Base-by-base conservation (phyloP, 2,797 vertebrate species). In the Channallabes apus region DNA sequence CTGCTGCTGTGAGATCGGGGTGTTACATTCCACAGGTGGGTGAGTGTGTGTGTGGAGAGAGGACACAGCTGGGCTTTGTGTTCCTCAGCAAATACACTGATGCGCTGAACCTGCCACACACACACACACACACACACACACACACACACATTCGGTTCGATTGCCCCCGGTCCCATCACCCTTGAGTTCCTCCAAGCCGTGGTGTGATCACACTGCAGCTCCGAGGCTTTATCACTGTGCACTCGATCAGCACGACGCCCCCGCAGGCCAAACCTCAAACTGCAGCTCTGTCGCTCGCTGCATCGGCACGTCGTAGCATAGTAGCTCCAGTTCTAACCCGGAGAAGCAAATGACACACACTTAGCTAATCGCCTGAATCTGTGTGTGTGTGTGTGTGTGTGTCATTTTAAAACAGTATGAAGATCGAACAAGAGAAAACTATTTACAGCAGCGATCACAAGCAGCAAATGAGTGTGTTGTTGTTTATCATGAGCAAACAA, bases 1-100 rank as follows among this genome's bases (percentile, higher is more conserved):
- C 85, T 32, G 91, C 92, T 94, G 93, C 91, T 88, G 89, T 94
- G 87, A 90, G 90, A 94, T 87, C 86, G 88, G 92, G 91, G 95
- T 94, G 95, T 92, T 90, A 95, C 93, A 96, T 96, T 96, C 94
- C 95, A 93, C 95, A 94, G 93, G 90, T 92, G 93, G 93, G 93
- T 93, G 94, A 92, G 90, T 89, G 90, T 91, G 86, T 91, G 86
- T 92, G 89, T 89, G 83, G 80, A 65, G 59, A 22, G 69, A 35
- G 56, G 87, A 86, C 71, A 83, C 85, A 86, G 84, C 86, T 88
- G 88, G 80, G 58, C 71, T 75, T 46, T 67, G 64, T 77, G 80
- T 82, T 84, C 75, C 67, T 87, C 72, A 73, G 86, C 85, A 88
- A 88, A 91, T 86, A 89, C 88, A 89, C 65, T 83, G 82, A 75